These are phyloP conservation scores for Gnathonemus echidnorhynchus DNA, from an alignment of 2,113 vertebrate species.

Conservation along the genomic window DNA sequence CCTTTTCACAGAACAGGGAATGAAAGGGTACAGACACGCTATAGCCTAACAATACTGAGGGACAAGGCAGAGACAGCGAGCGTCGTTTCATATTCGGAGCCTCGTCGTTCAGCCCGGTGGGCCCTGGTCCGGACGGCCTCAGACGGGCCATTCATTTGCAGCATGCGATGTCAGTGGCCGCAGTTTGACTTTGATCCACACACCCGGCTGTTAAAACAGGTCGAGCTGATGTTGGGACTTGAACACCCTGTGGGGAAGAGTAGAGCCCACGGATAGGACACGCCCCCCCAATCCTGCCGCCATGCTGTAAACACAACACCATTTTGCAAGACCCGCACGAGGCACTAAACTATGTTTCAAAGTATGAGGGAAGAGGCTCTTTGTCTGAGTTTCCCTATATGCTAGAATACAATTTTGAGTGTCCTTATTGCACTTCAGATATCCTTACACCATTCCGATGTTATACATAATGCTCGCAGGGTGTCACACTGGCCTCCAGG, in stretches of 20 bases:
- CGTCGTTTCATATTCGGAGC: slow-evolving; percentile 62
- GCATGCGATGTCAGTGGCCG: slow-evolving; percentile 43
- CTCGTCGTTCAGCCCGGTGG: slow-evolving; percentile 51
- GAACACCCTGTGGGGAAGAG: slow-evolving; percentile 49
- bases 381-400: not conserved
- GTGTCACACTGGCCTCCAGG: not conserved
- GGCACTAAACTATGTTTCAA: not conserved
- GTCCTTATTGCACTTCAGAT: not conserved
- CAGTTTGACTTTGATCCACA: slow-evolving; percentile 61
- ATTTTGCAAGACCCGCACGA: not conserved
- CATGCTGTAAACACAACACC: slow-evolving; percentile 23
- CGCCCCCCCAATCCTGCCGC: slow-evolving; percentile 43
- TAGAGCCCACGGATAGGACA: slow-evolving; percentile 50
- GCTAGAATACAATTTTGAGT: not conserved
- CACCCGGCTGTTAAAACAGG: slow-evolving; percentile 55
- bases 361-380: not conserved
- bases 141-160: slow-evolving; percentile 38
- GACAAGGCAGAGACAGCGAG: slow-evolving; percentile 45
- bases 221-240: slow-evolving; percentile 55
- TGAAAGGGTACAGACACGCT: not conserved
- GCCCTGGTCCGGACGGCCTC: slow-evolving; percentile 50
- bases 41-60: slow-evolving; percentile 18
- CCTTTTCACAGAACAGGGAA: not conserved
- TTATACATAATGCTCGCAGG: not conserved
- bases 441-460: not conserved